Evolutionary conservation across 2,888 invertebrate genomes (phyloP), one percentile per base, ranked within the genome.

Genomic region (Labia minor): DNA sequence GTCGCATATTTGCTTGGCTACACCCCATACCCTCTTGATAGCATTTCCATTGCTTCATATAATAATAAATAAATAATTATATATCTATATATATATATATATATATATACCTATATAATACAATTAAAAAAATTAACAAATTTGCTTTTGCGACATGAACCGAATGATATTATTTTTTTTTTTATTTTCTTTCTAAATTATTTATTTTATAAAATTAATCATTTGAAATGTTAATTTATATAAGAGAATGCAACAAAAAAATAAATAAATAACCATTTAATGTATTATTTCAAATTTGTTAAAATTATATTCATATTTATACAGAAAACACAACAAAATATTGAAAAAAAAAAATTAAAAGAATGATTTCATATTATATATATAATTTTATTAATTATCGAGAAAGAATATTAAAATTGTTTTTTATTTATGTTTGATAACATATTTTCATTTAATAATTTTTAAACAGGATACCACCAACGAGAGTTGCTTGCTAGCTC

Each of bases 171-270:
- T 4, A 49, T 49, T 49, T 49, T 49, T 49, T 10, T 49, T 49
- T 49, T 49, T 49, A 10, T 49, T 14, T 49, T 14, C 14, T n/a
- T 49, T 49, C 49, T 49, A 49, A 49, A 49, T 49, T 49, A 49
- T 49, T 49, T 49, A 49, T 49, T 49, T 49, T 49, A 49, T 49
- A 49, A 49, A 49, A 49, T 49, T 49, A 49, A 49, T 49, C 49
- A 49, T 49, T 49, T 49, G n/a, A 49, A 49, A 49, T 49, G 49
- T 49, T 49, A 49, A 49, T 49, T 49, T 49, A 49, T 49, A 49
- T 49, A 49, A 16, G 49, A 49, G 49, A 49, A 49, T 49, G 49
- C 49, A 49, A 49, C 49, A 49, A 49, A 49, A 49, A 49, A 49
- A 49, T n/a, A 33, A 33, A 8, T 33, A 11, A 6, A 33, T 33